Conservation (phyloP, 2,797 vertebrate species). For the Chloroceryle amazona region DNA sequence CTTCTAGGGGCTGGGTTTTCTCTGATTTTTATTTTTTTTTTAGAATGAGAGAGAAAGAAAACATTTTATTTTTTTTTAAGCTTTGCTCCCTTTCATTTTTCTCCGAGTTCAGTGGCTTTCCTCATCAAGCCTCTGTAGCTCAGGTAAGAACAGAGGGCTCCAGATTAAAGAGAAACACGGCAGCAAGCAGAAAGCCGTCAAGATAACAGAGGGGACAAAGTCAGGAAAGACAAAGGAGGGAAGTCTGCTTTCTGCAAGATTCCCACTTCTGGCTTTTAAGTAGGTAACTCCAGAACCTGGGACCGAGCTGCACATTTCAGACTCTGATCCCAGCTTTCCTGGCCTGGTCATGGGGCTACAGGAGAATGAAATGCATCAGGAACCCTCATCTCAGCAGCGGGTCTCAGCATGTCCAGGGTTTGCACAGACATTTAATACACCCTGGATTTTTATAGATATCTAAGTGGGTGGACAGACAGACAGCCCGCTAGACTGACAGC, state of each 20-base stretch:
- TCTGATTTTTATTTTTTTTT: neutral
- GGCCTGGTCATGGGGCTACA: rapidly evolving
- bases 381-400: neutral
- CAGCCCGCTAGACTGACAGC: constrained; percentile 57
- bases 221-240: constrained; percentile 7
- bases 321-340: neutral
- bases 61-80: constrained; percentile 41
- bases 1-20: neutral
- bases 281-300: neutral
- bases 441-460: constrained; percentile 6
- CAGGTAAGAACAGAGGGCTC: constrained; percentile 64
- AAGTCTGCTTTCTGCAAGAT: constrained; percentile 24
- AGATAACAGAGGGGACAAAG: constrained; percentile 38
- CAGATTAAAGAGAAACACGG: constrained; percentile 59
- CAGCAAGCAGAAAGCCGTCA: constrained; percentile 28
- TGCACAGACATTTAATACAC: neutral
- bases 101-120: neutral
- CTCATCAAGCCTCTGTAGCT: constrained; percentile 41
- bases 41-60: constrained; percentile 34
- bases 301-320: neutral
- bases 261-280: neutral
- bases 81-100: constrained; percentile 40
- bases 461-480: constrained; percentile 47
- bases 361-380: rapidly evolving
- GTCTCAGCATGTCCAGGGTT: neutral